Evolutionary conservation across 92 coral and sea anemone genomes (phyloP).

Genomic region (Hydrozoanthus gracilis): DNA sequence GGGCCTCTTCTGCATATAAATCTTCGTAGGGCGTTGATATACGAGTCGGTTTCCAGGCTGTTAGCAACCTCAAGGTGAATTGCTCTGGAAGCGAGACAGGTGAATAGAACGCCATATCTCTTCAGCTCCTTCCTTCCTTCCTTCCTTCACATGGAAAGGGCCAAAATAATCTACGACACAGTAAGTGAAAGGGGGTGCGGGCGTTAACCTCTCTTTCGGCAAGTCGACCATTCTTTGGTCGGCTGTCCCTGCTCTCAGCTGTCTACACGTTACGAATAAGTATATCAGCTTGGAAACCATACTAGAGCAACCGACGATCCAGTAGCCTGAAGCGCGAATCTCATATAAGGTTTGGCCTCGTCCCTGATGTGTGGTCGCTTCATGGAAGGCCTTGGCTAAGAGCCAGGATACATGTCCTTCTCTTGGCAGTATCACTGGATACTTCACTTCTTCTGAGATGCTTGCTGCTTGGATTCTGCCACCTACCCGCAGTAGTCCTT

Average conservation of each 20-base stretch:
- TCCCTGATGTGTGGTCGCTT: neutral
- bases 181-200: neutral
- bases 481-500: constrained; percentile 29
- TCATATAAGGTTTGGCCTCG: neutral
- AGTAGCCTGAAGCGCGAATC: neutral
- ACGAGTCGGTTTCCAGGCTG: constrained; percentile 52
- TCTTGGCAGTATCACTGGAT: constrained; percentile 14
- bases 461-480: constrained; percentile 5
- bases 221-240: constrained; percentile 5
- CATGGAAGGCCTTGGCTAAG: neutral
- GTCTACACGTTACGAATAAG: neutral
- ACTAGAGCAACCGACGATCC: neutral
- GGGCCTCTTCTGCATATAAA: constrained; percentile 56
- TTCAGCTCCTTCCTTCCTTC: neutral
- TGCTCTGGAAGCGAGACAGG: too few relatives aligned
- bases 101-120: constrained; percentile 28
- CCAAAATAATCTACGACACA: neutral
- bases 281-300: neutral
- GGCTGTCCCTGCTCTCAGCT: neutral
- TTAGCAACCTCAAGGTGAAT: constrained; percentile 51
- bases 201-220: neutral
- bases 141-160: neutral
- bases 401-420: constrained; percentile 3
- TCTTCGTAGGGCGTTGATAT: constrained; percentile 58
- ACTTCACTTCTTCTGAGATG: neutral